A percentile compares a stretch with the other conserved stretches of the same genome.
These are phyloP conservation scores for Trichopoda pennipes DNA, from an alignment of 2,888 invertebrate species.

Conservation along the genomic window DNA sequence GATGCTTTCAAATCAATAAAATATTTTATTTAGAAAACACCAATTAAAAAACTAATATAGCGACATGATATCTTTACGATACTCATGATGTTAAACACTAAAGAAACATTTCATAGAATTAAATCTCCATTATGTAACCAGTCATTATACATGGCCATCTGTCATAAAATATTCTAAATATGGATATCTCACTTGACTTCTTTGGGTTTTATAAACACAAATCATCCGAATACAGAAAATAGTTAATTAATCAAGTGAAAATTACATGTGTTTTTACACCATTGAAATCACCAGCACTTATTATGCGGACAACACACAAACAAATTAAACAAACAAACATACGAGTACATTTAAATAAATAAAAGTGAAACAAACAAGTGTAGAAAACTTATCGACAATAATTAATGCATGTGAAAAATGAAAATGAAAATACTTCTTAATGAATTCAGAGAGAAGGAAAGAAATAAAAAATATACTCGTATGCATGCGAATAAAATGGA, in stretches of 20 bases:
- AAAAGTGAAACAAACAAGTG: conserved; percentile 6
- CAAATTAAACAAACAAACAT: no score
- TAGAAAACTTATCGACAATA: conserved; percentile 26
- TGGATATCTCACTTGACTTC: conserved; percentile 27
- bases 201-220: conserved; percentile 15
- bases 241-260: conserved; percentile 61
- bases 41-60: no score
- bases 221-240: conserved; percentile 54
- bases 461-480: conserved; percentile 9
- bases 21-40: no score
- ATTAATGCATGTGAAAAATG: conserved; percentile 53
- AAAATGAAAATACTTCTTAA: conserved; percentile 50
- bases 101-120: background rate
- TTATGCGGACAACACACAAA: conserved; percentile 37
- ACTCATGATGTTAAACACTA: background rate
- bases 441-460: conserved; percentile 40
- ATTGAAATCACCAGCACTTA: conserved; percentile 27
- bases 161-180: conserved; percentile 52
- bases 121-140: background rate
- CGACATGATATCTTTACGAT: background rate
- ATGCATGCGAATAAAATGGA: conserved; percentile 19
- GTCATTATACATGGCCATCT: background rate
- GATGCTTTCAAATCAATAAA: no score
- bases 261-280: conserved; percentile 67
- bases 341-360: conserved; percentile 57